phyloP scores from a whole-genome alignment of 2,113 vertebrate genomes.

The Antechinus stuartii region DNA sequence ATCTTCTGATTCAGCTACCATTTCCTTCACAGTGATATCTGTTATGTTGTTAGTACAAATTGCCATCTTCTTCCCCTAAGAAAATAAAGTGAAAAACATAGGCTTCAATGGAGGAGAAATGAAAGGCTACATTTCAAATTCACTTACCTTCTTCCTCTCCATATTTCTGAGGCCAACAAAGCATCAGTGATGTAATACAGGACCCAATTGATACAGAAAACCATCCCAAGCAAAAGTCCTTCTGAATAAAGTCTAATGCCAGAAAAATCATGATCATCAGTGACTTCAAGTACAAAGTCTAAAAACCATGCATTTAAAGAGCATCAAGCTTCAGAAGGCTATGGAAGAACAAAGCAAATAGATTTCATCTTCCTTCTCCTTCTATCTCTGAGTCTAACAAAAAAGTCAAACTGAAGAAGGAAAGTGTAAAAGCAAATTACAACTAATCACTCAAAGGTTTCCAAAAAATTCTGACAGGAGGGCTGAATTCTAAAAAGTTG shows the following conservation, averaged over 20 bases:
- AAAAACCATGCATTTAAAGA: not conserved
- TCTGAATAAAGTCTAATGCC: conserved; percentile 4
- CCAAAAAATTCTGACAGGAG: not conserved
- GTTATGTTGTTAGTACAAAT: conserved; percentile 96
- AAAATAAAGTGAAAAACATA: conserved; percentile 64
- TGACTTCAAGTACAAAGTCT: not conserved
- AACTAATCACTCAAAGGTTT: conserved; percentile 38
- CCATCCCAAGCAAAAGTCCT: not conserved
- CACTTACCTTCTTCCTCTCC: not conserved
- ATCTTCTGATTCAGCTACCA: conserved; percentile 89
- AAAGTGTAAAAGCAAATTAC: conserved; percentile 45
- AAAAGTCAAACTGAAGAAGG: conserved; percentile 30
- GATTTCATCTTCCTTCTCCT: not conserved
- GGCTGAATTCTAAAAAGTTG: conserved; percentile 25
- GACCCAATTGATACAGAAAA: not conserved
- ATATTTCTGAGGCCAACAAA: not conserved
- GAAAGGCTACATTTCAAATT: conserved; percentile 1
- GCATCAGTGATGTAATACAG: not conserved
- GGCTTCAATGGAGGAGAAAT: not conserved
- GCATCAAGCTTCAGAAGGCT: conserved; percentile 1
- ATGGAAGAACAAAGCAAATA: conserved; percentile 15
- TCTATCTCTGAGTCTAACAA: conserved; percentile 5
- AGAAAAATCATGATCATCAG: not conserved
- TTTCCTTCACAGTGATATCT: conserved; percentile 90
- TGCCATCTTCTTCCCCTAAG: conserved; percentile 90